Evolutionary conservation across 2,888 invertebrate genomes (phyloP), one percentile per base, ranked within the genome.

Genomic region (Limnephilus auricula): DNA sequence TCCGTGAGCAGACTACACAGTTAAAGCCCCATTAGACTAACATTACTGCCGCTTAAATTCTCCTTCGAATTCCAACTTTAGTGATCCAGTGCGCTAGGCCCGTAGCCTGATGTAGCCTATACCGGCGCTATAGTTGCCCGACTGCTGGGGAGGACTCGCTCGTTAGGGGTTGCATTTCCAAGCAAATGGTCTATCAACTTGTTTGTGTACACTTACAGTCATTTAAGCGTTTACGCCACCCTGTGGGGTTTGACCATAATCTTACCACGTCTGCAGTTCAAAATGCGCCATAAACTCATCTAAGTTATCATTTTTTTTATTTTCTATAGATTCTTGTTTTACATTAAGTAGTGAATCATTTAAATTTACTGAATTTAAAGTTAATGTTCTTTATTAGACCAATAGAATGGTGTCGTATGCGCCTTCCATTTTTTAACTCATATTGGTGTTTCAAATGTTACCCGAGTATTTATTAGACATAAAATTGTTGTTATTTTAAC

Each of bases 21-120:
- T 89, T 89, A 89, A 89, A 80, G 37, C 45, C 89, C 80, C 89
- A 89, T 80, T 89, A 89, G 79, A 37, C 79, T 89, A 31, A 83
- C 82, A 91, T 83, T 89, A 89, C 83, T 90, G 50, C 89, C 90
- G 90, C 87, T 90, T 78, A 82, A 89, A 91, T 84, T 89, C 89
- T 83, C 83, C 89, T 86, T 87, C 65, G 90, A 30, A 91, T 90
- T 89, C 34, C 34, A 34, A 82, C 82, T 82, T 82, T 37, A 82
- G 82, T 32, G 82, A 82, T 82, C 82, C 82, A 82, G 34, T 32
- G 82, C 82, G 82, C 32, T 25, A 34, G 32, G 82, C 82, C 18
- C 50, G 45, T 45, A 31, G 30, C 30, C 18, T 50, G 18, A 15
- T 18, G 18, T 50, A 50, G 15, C 50, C 50, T 25, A 45, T 45